Percentiles rank a stretch among this genome's conserved stretches.
Conservation (phyloP, 2,797 vertebrate genomes). For the Lerista edwardsae region DNA sequence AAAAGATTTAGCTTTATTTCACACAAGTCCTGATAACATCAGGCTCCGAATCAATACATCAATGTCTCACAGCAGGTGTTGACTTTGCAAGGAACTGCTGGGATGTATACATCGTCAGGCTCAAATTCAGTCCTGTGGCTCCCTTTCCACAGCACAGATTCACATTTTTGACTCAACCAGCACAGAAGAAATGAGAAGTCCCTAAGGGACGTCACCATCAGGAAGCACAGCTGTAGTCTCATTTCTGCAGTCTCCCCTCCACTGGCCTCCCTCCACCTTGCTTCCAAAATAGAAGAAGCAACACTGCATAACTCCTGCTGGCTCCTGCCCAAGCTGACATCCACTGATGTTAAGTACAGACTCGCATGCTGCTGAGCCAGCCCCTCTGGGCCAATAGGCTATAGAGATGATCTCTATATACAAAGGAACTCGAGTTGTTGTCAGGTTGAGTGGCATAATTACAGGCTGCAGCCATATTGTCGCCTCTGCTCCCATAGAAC, state of each 20-base stretch:
- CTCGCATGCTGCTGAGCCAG: not conserved
- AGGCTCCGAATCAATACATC: not conserved
- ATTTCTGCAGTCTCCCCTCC: not conserved
- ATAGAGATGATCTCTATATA: not conserved
- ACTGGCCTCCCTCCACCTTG: not conserved
- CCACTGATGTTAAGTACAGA: not conserved
- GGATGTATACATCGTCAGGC: not conserved
- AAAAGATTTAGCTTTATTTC: slow-evolving; percentile 25
- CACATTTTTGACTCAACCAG: slow-evolving; percentile 4
- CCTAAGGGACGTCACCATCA: not conserved
- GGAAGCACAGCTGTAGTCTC: slow-evolving; percentile 3
- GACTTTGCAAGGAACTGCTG: not conserved
- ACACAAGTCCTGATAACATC: not conserved
- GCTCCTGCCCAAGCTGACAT: not conserved
- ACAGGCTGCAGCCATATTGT: not conserved
- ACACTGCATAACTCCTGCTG: not conserved
- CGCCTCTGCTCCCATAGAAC: not conserved
- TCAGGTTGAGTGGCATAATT: not conserved
- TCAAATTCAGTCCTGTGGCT: not conserved
- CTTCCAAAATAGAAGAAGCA: not conserved
- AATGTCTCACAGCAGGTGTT: slow-evolving; percentile 7
- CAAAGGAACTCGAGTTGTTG: too few species aligned
- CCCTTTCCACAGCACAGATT: not conserved
- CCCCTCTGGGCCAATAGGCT: not conserved
- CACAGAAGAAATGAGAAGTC: slow-evolving; percentile 17